These are phyloP conservation scores for Dermatemys mawii DNA, from an alignment of 2,113 vertebrate species.

Conservation along the genomic window DNA sequence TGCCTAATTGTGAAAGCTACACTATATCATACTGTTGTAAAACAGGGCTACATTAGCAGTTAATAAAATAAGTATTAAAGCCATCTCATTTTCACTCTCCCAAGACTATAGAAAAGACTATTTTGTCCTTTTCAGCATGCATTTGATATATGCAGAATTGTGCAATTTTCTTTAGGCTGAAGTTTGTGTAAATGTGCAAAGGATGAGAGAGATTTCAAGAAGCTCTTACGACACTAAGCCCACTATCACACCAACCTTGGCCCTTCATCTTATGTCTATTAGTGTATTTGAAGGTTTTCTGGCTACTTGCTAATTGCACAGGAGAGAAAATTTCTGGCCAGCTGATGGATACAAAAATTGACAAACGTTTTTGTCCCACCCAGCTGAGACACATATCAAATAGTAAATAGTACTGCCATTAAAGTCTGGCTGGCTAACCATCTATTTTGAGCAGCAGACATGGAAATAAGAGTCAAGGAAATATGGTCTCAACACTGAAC, in stretches of 20 bases:
- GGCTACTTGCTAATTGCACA: fast-evolving
- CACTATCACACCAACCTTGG: not conserved
- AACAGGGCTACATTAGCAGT: not conserved
- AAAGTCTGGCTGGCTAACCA: not conserved
- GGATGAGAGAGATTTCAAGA: not conserved
- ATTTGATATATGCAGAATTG: not conserved
- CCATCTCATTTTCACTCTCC: fast-evolving
- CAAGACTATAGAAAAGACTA: not conserved
- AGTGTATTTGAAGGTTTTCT: not conserved
- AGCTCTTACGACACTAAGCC: not conserved
- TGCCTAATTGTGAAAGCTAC: not conserved
- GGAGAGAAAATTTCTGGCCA: not conserved
- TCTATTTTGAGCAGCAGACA: not conserved
- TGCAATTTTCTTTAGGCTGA: fast-evolving
- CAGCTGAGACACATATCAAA: too few relatives aligned
- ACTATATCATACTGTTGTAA: not conserved
- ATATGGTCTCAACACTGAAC: not conserved
- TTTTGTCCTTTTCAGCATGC: not conserved
- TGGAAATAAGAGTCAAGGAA: not conserved
- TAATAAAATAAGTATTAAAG: not conserved
- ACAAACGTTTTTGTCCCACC: not conserved
- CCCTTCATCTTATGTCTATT: fast-evolving
- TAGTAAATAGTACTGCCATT: not conserved
- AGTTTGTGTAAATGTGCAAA: not conserved
- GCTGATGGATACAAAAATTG: not conserved